Evolutionary conservation across 2,797 vertebrate genomes (phyloP), one percentile per base, ranked within the genome.

Genomic region (Distichodus sexfasciatus): DNA sequence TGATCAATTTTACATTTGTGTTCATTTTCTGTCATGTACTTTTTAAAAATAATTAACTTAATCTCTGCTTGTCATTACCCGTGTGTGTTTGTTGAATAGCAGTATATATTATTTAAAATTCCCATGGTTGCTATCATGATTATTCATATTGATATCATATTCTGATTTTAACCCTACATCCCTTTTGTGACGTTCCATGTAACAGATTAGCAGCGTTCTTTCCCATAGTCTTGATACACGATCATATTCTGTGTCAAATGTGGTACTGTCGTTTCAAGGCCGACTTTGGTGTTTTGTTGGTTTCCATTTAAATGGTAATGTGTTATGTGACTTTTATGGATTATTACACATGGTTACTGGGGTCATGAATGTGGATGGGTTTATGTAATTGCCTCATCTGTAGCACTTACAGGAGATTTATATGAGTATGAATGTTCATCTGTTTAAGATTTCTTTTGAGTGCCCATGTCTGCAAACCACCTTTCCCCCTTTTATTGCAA

Each of bases 401-500:
- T 66, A 68, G 68, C 77, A 76, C 74, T 74, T 76, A 58, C 71
- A 68, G 70, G 29, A 67, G 53, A 17, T 66, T 66, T 43, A 68
- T 77, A 58, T 79, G 62, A 57, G 62, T 64, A 57, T 55, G 50
- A 59, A 53, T 69, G 69, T 54, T 77, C 54, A 64, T 53, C 31
- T 5, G 6, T 66, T 73, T 21, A 60, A 73, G n/a, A n/a, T n/a
- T 57, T 72, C 80, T 41, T 76, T 78, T 60, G 77, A 69, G 64
- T 83, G 72, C 72, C 71, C 65, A 38, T 43, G 48, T 84, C 81
- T 83, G 76, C 81, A 80, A 71, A 79, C 74, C 70, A 78, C 74
- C 71, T 55, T 75, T 74, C 82, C 71, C 90, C 87, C 90, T 92
- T 43, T 2, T 73, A 85, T 81, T 71, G 46, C 76, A 81, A 78